phyloP scores from a whole-genome alignment of 2,888 invertebrate genomes.

The Trypoxylon attenuatum region DNA sequence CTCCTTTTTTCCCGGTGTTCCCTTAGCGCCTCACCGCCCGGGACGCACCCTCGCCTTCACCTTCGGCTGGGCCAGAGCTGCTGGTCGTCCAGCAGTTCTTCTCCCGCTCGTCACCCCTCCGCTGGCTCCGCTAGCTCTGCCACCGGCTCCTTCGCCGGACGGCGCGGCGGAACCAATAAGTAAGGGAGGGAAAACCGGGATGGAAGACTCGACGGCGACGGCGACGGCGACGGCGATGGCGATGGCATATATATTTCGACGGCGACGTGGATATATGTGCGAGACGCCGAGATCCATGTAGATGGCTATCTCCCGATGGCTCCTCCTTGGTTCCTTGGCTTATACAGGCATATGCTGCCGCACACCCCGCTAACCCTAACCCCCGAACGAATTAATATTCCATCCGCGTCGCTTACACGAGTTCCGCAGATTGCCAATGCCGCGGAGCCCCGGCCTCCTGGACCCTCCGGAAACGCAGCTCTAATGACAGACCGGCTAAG shows the following conservation, averaged over 20 bases:
- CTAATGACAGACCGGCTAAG: conserved; percentile 31
- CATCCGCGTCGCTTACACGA: conserved; percentile 62
- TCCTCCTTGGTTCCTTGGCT: too few relatives aligned
- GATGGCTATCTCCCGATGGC: too few relatives aligned
- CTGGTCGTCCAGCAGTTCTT: not conserved
- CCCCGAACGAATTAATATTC: conserved; percentile 70
- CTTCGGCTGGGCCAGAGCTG: not conserved
- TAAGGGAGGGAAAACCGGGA: conserved; percentile 58
- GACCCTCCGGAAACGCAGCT: conserved; percentile 46
- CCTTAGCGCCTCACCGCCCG: conserved; percentile 6
- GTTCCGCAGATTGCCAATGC: conserved; percentile 65
- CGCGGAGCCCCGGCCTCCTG: conserved; percentile 46
- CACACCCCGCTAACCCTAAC: conserved; percentile 49
- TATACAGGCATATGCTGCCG: not conserved
- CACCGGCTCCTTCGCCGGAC: conserved; percentile 12
- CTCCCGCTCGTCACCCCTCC: not conserved
- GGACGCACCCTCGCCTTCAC: conserved; percentile 26
- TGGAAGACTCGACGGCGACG: conserved; percentile 36
- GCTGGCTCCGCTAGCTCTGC: conserved; percentile 47
- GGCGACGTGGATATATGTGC: conserved; percentile 41
- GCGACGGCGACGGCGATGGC: conserved; percentile 37
- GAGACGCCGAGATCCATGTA: too few relatives aligned
- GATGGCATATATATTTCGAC: conserved; percentile 49
- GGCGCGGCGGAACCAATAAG: conserved; percentile 71
- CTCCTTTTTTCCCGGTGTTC: conserved; percentile 1